Evolutionary conservation across 2,797 vertebrate genomes (phyloP), one percentile per base, ranked within the genome.

Genomic region (Rousettus madagascariensis): DNA sequence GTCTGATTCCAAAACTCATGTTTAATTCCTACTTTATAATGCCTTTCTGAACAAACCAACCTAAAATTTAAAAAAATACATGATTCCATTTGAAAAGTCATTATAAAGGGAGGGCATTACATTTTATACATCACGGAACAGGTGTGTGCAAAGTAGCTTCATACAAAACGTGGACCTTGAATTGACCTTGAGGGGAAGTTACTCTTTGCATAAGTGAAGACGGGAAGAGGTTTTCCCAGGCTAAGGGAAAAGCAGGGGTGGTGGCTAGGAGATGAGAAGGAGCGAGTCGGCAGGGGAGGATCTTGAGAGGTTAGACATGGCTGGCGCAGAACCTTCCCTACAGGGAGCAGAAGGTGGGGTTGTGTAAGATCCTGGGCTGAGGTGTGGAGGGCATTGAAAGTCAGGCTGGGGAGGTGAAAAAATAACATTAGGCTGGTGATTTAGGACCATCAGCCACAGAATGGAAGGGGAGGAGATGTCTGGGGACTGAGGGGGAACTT

Each of bases 11-110:
- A 63, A 94, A 92, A 69, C 65, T 36, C 59, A 55, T 2, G 1
- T 75, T 91, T 83, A 82, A 53, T 84, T 79, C 26, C 80, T 65
- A 79, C 51, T 79, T 55, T 49, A 43, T 43, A 49, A 68, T 6
- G 30, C 30, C 43, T 74, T 93, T 80, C 46, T 89, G 86, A 86
- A 22, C 68, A 74, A 57, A 49, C 24, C 10, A 38, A 38, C 24
- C 20, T 69, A 69, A 46, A 5, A 11, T 15, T 49, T 1, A 49
- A 30, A 51, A 38, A n/a, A 65, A 51, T 19, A 59, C 53, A 61
- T n/a, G n/a, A 91, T 59, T 78, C 57, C 55, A 28, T 59, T 46
- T 94, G n/a, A 83, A 90, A 95, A 69, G 46, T 80, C 59, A 36
- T 86, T 85, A 65, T 33, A 11, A 8, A 10, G 33, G 38, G 28